Conservation (phyloP, 2,113 vertebrate genomes). For the Cervus canadensis region DNA sequence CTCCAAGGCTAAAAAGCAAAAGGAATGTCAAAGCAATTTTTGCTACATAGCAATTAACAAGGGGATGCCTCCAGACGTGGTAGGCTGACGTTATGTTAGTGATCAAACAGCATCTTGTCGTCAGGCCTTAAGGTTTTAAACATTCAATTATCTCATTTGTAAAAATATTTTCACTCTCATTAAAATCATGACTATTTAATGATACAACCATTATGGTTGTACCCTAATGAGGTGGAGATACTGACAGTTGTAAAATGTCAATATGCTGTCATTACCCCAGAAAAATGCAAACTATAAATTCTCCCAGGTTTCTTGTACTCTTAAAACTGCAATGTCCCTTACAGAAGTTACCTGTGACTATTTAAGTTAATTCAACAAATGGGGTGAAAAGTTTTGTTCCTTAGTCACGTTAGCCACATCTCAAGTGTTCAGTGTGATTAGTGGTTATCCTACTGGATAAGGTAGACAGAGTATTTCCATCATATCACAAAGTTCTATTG, state of each 20-base stretch:
- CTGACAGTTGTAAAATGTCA: background rate
- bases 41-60: conserved; percentile 4
- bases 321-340: background rate
- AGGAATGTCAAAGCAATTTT: background rate
- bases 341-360: background rate
- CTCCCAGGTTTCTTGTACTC: background rate
- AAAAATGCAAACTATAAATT: background rate
- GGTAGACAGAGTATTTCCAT: background rate
- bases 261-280: background rate
- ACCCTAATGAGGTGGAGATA: background rate
- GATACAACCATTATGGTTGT: background rate
- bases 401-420: background rate
- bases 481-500: background rate
- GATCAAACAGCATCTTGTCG: conserved; percentile 30
- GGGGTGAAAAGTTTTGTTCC: background rate
- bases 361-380: conserved; percentile 19
- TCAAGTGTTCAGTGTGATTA: background rate
- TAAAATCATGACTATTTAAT: conserved; percentile 24
- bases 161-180: conserved; percentile 31
- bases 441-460: background rate
- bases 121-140: conserved; percentile 19
- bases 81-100: background rate
- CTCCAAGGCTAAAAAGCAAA: background rate
- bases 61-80: background rate
- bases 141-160: conserved; percentile 52